phyloP scores from a whole-genome alignment of 92 coral and sea anemone species.

The Isaurus tuberculatus region DNA sequence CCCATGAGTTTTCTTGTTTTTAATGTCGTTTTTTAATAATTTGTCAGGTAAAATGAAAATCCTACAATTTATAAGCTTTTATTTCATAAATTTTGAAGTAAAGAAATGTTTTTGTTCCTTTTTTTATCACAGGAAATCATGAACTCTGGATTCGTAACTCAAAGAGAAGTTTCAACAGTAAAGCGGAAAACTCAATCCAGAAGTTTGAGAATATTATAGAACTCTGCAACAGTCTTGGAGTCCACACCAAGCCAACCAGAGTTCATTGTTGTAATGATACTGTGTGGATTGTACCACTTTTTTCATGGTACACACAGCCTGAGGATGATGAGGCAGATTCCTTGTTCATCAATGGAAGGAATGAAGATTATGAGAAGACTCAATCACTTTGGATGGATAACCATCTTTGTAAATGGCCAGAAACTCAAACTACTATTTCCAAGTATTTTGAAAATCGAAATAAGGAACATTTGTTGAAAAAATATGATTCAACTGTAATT shows the following conservation, averaged over 20 bases:
- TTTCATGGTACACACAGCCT: slow-evolving; percentile 81
- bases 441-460: slow-evolving; percentile 71
- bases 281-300: slow-evolving; percentile 79
- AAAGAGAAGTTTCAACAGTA: not conserved
- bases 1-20: too few species aligned
- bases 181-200: slow-evolving; percentile 61
- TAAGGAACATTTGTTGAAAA: slow-evolving; percentile 36
- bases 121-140: slow-evolving; percentile 65
- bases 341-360: slow-evolving; percentile 61
- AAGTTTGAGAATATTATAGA: slow-evolving; percentile 68
- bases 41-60: too few species aligned
- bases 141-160: slow-evolving; percentile 73
- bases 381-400: slow-evolving; percentile 84
- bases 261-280: slow-evolving; percentile 49
- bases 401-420: slow-evolving; percentile 77
- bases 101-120: too few species aligned
- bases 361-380: slow-evolving; percentile 67
- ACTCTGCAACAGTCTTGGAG: slow-evolving; percentile 68
- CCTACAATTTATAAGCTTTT: too few species aligned
- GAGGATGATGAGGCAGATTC: slow-evolving; percentile 69
- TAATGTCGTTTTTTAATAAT: too few species aligned
- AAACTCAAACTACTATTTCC: slow-evolving; percentile 48
- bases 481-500: slow-evolving; percentile 74
- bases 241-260: slow-evolving; percentile 66
- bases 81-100: too few species aligned